phyloP scores from a whole-genome alignment of 2,113 vertebrate genomes.

The Cricetomys ansorgei region DNA sequence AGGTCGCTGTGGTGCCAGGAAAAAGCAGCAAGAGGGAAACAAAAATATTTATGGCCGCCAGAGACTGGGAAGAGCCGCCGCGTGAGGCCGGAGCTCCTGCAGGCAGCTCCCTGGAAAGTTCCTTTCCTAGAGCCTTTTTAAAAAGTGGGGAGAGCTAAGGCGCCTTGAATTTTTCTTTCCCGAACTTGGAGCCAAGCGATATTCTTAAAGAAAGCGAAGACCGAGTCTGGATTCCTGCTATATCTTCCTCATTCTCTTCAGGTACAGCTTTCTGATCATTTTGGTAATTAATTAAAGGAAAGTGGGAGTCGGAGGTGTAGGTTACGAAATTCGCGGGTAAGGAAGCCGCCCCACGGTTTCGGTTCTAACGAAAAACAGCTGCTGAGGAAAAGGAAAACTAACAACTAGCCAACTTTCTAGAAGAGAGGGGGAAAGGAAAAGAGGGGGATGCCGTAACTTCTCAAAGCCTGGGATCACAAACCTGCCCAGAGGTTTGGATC shows the following conservation, averaged over 20 bases:
- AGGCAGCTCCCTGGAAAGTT: constrained; percentile 33
- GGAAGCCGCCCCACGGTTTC: constrained; percentile 54
- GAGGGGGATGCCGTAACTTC: neutral
- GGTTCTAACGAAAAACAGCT: constrained; percentile 75
- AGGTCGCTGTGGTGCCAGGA: neutral
- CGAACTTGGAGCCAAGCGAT: constrained; percentile 39
- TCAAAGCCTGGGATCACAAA: constrained; percentile 54
- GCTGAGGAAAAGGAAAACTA: neutral
- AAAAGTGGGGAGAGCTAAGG: neutral
- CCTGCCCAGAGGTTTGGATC: constrained; percentile 61
- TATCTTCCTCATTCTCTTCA: constrained; percentile 46
- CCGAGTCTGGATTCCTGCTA: neutral
- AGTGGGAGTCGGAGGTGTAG: neutral
- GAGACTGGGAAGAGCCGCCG: neutral
- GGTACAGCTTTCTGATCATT: constrained; percentile 74
- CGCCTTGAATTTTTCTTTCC: constrained; percentile 37
- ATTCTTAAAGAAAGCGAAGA: constrained; percentile 56
- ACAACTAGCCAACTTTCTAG: constrained; percentile 59
- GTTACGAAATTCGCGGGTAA: neutral
- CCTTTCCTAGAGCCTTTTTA: neutral
- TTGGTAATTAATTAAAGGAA: constrained; percentile 23
- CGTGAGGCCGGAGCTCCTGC: neutral
- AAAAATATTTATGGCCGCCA: constrained; percentile 49
- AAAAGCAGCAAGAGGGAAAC: neutral
- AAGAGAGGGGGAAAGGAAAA: neutral